Base-by-base conservation (phyloP, 2,797 vertebrate species). In the Eulemur rubriventer region DNA sequence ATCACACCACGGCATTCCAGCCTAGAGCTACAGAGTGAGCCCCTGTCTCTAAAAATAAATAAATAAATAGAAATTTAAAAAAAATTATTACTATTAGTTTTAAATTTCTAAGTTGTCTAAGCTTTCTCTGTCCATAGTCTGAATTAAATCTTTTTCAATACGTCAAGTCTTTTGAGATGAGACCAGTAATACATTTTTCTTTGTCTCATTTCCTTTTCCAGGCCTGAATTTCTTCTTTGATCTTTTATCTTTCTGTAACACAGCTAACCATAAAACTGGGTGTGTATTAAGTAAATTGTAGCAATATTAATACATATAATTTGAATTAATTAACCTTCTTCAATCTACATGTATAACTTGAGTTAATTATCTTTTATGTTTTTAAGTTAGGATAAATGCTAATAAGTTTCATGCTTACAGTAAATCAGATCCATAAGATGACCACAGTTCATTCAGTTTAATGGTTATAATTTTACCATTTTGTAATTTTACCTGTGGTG, bases 311-410 rank as follows among this genome's bases (percentile, higher is more conserved):
- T 41, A 46, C 6, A 43, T 72, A 93, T 92, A 90, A 9, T 92
- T 91, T 79, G 17, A 89, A 72, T 70, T 52, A 87, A 94, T 67
- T 76, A 79, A 88, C 9, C 9, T 46, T 46, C 18, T 43, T 95
- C 80, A 69, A 26, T 17, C 48, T 84, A 5, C 2, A 13, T 92
- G 9, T 81, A 63, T 89, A 84, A 85, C 50, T 61, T 93, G 67
- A 65, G 13, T 73, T 95, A 52, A 24, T 91, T 16, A 52, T 50
- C 16, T 78, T 85, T 94, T 91, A 28, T 55, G 16, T 28, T 82
- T 95, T 81, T 76, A 79, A 78, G 52, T 69, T 95, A 87, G 50
- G 76, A 16, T 83, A 89, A 95, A 92, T 96, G 43, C 48, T 94
- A 87, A 43, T 59, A 43, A 84, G 55, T 80, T 96, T 96, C n/a